Percentiles rank a stretch among this genome's conserved stretches.
These are phyloP conservation scores for Sphenodon punctatus DNA, from an alignment of 2,797 vertebrate species.

Conservation along the genomic window DNA sequence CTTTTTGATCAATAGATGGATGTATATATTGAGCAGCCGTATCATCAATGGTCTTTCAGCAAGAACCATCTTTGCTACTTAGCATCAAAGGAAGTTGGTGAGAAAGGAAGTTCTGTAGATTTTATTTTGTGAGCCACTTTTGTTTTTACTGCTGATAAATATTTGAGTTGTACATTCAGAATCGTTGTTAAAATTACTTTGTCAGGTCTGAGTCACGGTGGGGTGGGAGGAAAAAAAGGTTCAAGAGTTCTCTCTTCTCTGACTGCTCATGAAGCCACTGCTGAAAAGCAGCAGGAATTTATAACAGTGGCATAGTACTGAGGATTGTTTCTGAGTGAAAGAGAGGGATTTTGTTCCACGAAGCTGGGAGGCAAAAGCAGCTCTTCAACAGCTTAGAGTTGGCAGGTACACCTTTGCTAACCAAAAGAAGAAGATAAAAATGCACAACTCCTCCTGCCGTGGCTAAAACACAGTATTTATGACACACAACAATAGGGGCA, in stretches of 20 bases:
- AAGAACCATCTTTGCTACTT: background rate
- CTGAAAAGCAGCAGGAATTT: slow-evolving; percentile 31
- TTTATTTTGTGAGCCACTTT: slow-evolving; percentile 46
- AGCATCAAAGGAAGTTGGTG: slow-evolving; percentile 31
- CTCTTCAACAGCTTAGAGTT: slow-evolving; percentile 8
- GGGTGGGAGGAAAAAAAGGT: background rate
- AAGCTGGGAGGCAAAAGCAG: background rate
- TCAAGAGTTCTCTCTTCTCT: slow-evolving; percentile 2
- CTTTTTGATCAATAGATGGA: background rate
- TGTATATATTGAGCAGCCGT: background rate
- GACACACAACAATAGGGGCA: background rate
- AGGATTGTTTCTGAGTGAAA: slow-evolving; percentile 36
- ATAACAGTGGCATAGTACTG: slow-evolving; percentile 8
- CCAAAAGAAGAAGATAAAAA: background rate
- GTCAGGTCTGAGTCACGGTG: slow-evolving; percentile 2
- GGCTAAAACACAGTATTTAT: background rate
- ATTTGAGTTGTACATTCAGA: background rate
- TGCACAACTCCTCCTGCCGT: background rate
- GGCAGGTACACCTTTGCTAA: background rate
- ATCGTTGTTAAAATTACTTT: slow-evolving; percentile 37
- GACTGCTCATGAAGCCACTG: slow-evolving; percentile 16
- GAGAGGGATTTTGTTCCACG: background rate
- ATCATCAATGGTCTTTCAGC: background rate
- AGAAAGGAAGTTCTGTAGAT: slow-evolving; percentile 22
- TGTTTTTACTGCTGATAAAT: slow-evolving; percentile 44